Percentiles rank a stretch among this genome's conserved stretches.
phyloP scores from a whole-genome alignment of 2,888 invertebrate genomes.

The Chromoteleia sp. region DNA sequence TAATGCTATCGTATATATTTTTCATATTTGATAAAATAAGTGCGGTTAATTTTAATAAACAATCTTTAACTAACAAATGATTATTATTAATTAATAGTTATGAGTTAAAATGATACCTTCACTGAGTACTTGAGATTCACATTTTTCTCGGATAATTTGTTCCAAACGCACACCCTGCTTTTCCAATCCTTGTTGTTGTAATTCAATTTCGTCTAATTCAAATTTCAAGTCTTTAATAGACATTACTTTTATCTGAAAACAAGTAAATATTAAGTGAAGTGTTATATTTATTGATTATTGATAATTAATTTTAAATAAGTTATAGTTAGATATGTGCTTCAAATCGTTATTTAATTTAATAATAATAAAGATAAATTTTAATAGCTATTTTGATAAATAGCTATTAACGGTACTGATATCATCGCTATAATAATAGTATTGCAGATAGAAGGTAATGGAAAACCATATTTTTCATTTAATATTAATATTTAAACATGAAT shows the following conservation, averaged over 20 bases:
- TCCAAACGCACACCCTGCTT: conserved; percentile 96
- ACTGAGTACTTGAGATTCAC: conserved; percentile 86
- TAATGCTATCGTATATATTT: not conserved
- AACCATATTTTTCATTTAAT: no score
- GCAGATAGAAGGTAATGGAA: no score
- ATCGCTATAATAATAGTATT: no score
- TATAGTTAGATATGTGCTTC: not conserved
- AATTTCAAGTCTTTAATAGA: conserved; percentile 86
- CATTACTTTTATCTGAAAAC: conserved; percentile 84
- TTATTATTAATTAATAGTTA: conserved; percentile 8
- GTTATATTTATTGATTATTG: conserved; percentile 26
- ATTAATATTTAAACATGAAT: no score
- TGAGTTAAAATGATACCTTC: conserved; percentile 77
- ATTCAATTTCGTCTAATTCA: conserved; percentile 93
- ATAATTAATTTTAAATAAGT: conserved; percentile 1
- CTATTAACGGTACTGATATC: no score
- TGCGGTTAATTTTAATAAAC: not conserved
- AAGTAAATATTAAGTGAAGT: conserved; percentile 9
- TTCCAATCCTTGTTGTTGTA: conserved; percentile 95
- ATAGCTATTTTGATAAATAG: no score
- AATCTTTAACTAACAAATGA: not conserved
- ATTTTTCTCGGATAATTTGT: conserved; percentile 93
- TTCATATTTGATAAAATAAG: not conserved
- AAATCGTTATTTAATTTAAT: not conserved
- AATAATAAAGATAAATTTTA: no score